Percentiles rank a stretch among this genome's conserved stretches.
These are phyloP conservation scores for Drosophila mimica DNA, from an alignment of 2,888 invertebrate species.

Conservation along the genomic window DNA sequence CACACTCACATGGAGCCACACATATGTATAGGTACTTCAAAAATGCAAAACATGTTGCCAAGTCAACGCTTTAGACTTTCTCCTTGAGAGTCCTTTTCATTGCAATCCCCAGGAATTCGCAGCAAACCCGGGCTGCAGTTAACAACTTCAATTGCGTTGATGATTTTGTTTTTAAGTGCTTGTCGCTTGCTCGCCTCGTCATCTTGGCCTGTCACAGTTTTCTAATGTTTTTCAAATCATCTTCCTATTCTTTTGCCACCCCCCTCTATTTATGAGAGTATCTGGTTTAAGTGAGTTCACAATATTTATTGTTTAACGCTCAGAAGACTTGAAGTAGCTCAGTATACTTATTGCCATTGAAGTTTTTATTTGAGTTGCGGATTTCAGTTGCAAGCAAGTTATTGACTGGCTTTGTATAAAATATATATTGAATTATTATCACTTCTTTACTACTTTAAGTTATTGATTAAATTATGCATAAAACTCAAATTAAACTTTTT, in stretches of 20 bases:
- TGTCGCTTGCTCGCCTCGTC: conserved; percentile 53
- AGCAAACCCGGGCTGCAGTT: conserved; percentile 54
- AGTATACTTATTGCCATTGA: conserved; percentile 43
- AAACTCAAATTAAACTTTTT: neutral
- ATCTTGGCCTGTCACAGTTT: conserved; percentile 49
- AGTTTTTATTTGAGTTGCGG: conserved; percentile 40
- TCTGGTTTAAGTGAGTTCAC: conserved; percentile 6
- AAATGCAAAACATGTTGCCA: conserved; percentile 65
- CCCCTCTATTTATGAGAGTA: conserved; percentile 4
- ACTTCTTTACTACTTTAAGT: neutral
- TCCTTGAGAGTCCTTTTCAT: conserved; percentile 24
- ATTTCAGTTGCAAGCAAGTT: conserved; percentile 9
- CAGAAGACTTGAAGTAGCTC: conserved; percentile 16
- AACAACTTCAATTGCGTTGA: conserved; percentile 68
- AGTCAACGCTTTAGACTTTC: conserved; percentile 33
- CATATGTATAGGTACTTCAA: conserved; percentile 30
- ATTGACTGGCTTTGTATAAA: conserved; percentile 16
- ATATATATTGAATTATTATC: neutral
- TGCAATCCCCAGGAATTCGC: conserved; percentile 16
- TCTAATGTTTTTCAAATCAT: conserved; percentile 36
- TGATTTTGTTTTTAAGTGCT: conserved; percentile 73
- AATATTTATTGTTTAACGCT: conserved; percentile 59
- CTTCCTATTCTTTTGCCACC: conserved; percentile 7
- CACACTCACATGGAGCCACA: neutral
- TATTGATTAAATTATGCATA: conserved; percentile 6